A percentile compares a stretch with the other conserved stretches of the same genome.
phyloP scores from a whole-genome alignment of 2,888 invertebrate genomes.

The Tenthredo amoena region DNA sequence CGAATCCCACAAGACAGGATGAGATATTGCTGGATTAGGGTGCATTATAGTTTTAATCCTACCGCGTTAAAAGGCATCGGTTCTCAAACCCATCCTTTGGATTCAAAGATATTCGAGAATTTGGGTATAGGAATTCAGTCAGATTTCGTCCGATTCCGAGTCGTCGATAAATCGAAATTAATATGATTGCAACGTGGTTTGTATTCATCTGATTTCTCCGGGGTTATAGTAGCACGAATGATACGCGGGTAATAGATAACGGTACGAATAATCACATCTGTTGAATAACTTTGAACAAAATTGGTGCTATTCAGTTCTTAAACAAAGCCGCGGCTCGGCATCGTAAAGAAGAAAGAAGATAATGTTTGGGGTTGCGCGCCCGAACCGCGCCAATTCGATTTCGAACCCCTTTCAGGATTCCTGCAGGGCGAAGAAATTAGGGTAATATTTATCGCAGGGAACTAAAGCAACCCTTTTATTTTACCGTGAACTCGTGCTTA shows the following conservation, averaged over 20 bases:
- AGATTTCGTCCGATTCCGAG: neutral
- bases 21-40: slow-evolving; percentile 75
- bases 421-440: slow-evolving; percentile 40
- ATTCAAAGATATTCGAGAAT: slow-evolving; percentile 7
- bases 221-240: neutral
- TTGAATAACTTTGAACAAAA: slow-evolving; percentile 6
- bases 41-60: slow-evolving; percentile 75
- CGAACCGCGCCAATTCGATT: slow-evolving; percentile 48
- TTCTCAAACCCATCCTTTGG: slow-evolving; percentile 64
- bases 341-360: slow-evolving; percentile 48
- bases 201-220: neutral
- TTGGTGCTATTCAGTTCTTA: slow-evolving; percentile 33
- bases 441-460: slow-evolving; percentile 46
- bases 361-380: slow-evolving; percentile 46
- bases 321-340: slow-evolving; percentile 42
- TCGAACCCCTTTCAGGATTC: slow-evolving; percentile 43
- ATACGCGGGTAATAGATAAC: neutral
- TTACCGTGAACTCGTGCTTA: slow-evolving; percentile 68
- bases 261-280: slow-evolving; percentile 31
- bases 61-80: slow-evolving; percentile 69
- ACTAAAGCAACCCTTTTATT: slow-evolving; percentile 67
- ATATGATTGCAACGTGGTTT: neutral
- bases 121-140: neutral
- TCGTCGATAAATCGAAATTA: neutral
- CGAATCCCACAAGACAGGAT: slow-evolving; percentile 74